phyloP scores from a whole-genome alignment of 2,113 vertebrate species.

The Myodes glareolus region DNA sequence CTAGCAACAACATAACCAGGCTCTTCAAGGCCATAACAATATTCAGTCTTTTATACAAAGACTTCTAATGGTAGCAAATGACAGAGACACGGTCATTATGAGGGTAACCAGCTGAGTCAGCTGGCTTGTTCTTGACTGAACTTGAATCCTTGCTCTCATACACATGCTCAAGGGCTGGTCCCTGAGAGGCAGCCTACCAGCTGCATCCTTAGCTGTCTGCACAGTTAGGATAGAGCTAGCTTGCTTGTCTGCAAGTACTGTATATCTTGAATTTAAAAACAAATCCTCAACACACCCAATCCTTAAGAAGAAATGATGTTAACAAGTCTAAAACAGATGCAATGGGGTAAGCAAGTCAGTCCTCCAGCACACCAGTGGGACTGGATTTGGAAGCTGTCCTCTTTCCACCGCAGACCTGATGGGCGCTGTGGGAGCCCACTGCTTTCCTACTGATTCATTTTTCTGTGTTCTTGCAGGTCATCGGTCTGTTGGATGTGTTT shows the following conservation, averaged over 20 bases:
- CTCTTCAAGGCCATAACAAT: not conserved
- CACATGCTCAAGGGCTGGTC: not conserved
- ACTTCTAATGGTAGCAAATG: not conserved
- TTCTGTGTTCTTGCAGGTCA: slow-evolving; percentile 89
- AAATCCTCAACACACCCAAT: not conserved
- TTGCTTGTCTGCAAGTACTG: not conserved
- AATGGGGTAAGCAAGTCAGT: not conserved
- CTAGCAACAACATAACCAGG: not conserved
- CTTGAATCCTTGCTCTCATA: not conserved
- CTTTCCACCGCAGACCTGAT: not conserved
- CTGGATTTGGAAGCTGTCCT: not conserved
- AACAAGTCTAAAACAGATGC: not conserved
- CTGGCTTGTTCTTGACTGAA: not conserved
- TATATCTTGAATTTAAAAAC: slow-evolving; percentile 13
- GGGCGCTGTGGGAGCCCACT: not conserved
- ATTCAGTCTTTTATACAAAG: not conserved
- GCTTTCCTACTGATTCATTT: slow-evolving; percentile 17
- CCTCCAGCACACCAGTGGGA: not conserved
- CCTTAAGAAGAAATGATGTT: not conserved
- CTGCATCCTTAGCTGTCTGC: not conserved
- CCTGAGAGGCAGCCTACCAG: not conserved
- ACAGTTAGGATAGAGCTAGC: not conserved
- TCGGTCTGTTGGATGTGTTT: slow-evolving; percentile 97
- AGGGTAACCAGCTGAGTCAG: not conserved
- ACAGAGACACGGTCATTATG: not conserved